These are phyloP conservation scores for Cyphomyrus discorhynchus DNA, from an alignment of 2,113 vertebrate species.

Conservation along the genomic window DNA sequence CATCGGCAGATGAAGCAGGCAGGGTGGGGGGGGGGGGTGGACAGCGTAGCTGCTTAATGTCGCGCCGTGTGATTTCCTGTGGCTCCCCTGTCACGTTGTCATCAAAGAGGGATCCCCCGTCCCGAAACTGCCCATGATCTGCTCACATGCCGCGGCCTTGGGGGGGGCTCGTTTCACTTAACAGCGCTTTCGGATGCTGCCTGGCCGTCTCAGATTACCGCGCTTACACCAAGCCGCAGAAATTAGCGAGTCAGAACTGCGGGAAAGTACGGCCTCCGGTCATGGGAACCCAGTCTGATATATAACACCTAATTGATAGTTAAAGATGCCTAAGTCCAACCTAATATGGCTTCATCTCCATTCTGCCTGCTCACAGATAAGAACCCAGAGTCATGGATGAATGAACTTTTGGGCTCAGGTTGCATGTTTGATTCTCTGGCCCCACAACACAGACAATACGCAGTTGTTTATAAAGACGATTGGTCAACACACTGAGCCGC, in stretches of 20 bases:
- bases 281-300: conserved; percentile 6
- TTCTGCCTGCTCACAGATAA: not conserved
- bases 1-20: not conserved
- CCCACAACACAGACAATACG: not conserved
- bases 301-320: conserved; percentile 11
- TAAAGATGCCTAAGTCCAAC: not conserved
- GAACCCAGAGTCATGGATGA: not conserved
- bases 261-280: not conserved
- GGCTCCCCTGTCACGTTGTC: not conserved
- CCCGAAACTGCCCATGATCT: not conserved
- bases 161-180: not conserved
- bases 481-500: not conserved
- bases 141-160: too few species aligned
- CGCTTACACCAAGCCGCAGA: not conserved
- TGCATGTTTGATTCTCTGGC: not conserved
- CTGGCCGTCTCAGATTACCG: not conserved
- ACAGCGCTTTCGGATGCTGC: not conserved
- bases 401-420: not conserved
- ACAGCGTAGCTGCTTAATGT: not conserved
- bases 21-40: too few species aligned
- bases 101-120: not conserved
- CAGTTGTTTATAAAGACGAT: conserved; percentile 10
- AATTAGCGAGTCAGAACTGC: not conserved
- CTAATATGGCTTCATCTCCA: not conserved
- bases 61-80: not conserved